Evolutionary conservation across 2,888 invertebrate species (phyloP), one percentile per base, ranked within the genome.

Genomic region (Catocala nupta): DNA sequence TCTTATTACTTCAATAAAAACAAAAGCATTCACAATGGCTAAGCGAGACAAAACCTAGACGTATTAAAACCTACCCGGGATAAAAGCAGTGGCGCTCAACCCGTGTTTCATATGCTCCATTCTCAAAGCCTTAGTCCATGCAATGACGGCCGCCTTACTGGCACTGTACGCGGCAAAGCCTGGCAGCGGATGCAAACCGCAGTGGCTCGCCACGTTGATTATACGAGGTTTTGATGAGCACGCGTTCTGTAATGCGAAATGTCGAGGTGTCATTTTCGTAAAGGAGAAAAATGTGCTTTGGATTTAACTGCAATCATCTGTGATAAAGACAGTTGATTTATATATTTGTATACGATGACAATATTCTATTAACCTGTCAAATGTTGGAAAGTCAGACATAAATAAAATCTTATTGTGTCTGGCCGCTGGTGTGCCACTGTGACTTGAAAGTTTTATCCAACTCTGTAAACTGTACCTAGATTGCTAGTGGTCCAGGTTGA

Each of bases 161-260:
- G 97, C 97, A 13, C 96, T 96, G 88, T 98, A 98, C 0, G 96
- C 95, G 0, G 96, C 94, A 63, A 98, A 91, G 0, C 97, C 96
- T 0, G 98, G 98, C 55, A 98, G 88, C 10, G 94, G 96, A 85
- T 94, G 96, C 81, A 91, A 88, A 0, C 97, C 96, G 84, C 98
- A 98, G 82, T 98, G 98, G 81, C 98, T 98, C 5, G 96, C 96
- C n/a, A 98, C 92, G 77, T 96, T 97, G 65, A 98, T 96, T 60
- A 98, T 91, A 70, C 98, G 95, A 44, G 96, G 94, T 68, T 84
- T 87, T 45, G 77, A 65, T 50, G 67, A 53, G 61, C 71, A 73
- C 75, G 59, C 56, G 45, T 59, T 83, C 85, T 86, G 79, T 9
- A 77, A 78, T 52, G 39, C 1, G n/a, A 55, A 50, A 33, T 51